Conservation (phyloP, 2,113 vertebrate genomes). For the Vireo altiloquus region DNA sequence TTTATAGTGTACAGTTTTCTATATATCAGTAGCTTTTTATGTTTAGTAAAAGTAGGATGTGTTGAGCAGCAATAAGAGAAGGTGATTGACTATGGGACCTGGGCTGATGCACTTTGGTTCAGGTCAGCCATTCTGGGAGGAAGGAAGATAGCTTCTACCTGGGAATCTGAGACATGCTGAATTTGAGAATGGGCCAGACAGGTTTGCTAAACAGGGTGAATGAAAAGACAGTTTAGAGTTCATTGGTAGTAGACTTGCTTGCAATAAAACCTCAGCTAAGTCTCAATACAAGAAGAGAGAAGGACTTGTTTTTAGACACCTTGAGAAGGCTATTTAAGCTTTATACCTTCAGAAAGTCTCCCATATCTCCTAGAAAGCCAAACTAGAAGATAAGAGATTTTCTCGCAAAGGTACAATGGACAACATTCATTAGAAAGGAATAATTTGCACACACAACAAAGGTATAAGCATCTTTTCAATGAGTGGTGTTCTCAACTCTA, state of each 20-base stretch:
- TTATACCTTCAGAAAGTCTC: neutral
- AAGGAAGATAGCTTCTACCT: neutral
- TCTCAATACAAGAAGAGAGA: neutral
- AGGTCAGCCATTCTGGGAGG: neutral
- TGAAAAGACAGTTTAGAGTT: neutral
- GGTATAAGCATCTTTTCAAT: neutral
- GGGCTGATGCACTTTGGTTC: neutral
- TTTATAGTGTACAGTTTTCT: neutral
- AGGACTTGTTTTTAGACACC: neutral
- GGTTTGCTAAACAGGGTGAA: neutral
- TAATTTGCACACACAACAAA: neutral
- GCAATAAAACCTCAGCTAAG: neutral
- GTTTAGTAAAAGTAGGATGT: neutral
- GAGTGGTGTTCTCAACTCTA: neutral
- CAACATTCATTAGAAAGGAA: neutral
- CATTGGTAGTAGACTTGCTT: neutral
- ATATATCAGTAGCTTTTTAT: neutral
- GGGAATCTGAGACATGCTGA: neutral
- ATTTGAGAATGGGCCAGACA: neutral
- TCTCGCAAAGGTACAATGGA: neutral
- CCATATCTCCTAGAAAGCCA: neutral
- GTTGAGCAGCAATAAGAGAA: neutral
- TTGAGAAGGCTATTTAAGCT: neutral
- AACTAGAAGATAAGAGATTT: neutral
- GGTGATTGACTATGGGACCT: neutral